Evolutionary conservation across 2,888 invertebrate genomes (phyloP).

Genomic region (Agrenia bidenticulata): DNA sequence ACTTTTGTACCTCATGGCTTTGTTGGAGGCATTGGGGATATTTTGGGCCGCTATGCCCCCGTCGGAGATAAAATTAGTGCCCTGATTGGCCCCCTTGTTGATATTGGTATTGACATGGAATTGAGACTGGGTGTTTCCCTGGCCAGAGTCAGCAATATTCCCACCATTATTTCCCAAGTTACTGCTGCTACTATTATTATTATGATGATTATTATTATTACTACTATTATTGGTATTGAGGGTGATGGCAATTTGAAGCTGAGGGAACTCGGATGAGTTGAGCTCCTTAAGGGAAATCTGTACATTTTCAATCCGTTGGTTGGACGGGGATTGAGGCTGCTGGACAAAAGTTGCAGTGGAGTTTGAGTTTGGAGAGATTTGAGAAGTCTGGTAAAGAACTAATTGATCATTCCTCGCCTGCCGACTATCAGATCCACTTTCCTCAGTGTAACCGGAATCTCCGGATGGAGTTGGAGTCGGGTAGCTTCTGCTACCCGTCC

Average conservation of each 20-base stretch:
- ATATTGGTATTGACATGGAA: background rate
- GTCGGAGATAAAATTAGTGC: slow-evolving; percentile 5
- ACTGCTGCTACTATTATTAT: slow-evolving; percentile 15
- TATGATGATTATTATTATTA: slow-evolving; percentile 27
- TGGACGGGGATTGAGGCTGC: slow-evolving; percentile 19
- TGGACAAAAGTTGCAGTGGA: background rate
- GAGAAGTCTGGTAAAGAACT: slow-evolving; percentile 11
- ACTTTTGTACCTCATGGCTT: slow-evolving; percentile 48
- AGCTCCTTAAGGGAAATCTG: slow-evolving; percentile 52
- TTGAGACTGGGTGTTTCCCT: slow-evolving; percentile 4
- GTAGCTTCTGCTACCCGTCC: background rate
- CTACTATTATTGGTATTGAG: slow-evolving; percentile 48
- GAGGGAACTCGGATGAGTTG: slow-evolving; percentile 49
- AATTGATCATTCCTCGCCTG: slow-evolving; percentile 26
- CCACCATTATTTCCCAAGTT: slow-evolving; percentile 13
- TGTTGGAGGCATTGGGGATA: slow-evolving; percentile 11
- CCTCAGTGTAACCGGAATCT: slow-evolving; percentile 41
- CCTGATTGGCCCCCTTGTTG: too few relatives aligned
- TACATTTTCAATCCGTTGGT: slow-evolving; percentile 51
- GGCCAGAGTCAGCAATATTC: background rate
- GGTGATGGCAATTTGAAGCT: slow-evolving; percentile 53
- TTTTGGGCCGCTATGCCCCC: too few relatives aligned
- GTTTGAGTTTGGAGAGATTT: slow-evolving; percentile 6
- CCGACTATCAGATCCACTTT: slow-evolving; percentile 37
- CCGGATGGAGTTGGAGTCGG: slow-evolving; percentile 19